These are phyloP conservation scores for Theodoxus fluviatilis DNA, from an alignment of 2,888 invertebrate species.

Conservation along the genomic window DNA sequence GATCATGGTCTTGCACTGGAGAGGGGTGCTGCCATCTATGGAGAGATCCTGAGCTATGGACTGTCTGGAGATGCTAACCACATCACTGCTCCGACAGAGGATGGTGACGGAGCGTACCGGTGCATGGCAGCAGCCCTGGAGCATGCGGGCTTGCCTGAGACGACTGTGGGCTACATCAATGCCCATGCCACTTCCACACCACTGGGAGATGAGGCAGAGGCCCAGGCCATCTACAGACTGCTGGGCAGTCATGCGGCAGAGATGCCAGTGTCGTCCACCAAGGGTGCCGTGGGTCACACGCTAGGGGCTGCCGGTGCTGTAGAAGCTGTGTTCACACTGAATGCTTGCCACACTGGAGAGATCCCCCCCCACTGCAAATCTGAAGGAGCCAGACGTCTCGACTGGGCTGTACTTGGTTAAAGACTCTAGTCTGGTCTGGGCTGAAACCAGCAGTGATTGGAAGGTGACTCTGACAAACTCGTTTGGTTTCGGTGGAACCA, in stretches of 20 bases:
- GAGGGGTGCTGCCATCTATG: slow-evolving; percentile 77
- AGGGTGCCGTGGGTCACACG: slow-evolving; percentile 96
- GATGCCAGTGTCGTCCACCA: slow-evolving; percentile 81
- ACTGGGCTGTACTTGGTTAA: no score
- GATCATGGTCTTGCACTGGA: slow-evolving; percentile 83
- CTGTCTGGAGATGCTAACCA: slow-evolving; percentile 93
- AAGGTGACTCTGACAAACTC: slow-evolving; percentile 89
- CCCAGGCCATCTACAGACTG: slow-evolving; percentile 51
- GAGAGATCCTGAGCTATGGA: slow-evolving; percentile 82
- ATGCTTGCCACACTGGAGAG: slow-evolving; percentile 78
- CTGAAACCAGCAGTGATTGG: no score
- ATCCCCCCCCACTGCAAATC: slow-evolving; percentile 91
- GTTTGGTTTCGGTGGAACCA: slow-evolving; percentile 98
- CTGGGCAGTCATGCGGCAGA: slow-evolving; percentile 60
- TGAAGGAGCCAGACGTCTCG: slow-evolving; percentile 75
- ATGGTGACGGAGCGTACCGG: slow-evolving; percentile 86
- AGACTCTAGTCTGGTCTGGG: no score
- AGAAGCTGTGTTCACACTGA: slow-evolving; percentile 84
- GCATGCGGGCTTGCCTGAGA: slow-evolving; percentile 73
- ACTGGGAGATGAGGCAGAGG: slow-evolving; percentile 76
- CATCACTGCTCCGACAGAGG: slow-evolving; percentile 87
- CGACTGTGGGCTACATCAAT: slow-evolving; percentile 82
- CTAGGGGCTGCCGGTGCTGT: slow-evolving; percentile 95
- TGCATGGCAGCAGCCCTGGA: slow-evolving; percentile 74
- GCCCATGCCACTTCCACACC: slow-evolving; percentile 99